Evolutionary conservation across 2,888 invertebrate species (phyloP).

Genomic region (Piscicola geometra): DNA sequence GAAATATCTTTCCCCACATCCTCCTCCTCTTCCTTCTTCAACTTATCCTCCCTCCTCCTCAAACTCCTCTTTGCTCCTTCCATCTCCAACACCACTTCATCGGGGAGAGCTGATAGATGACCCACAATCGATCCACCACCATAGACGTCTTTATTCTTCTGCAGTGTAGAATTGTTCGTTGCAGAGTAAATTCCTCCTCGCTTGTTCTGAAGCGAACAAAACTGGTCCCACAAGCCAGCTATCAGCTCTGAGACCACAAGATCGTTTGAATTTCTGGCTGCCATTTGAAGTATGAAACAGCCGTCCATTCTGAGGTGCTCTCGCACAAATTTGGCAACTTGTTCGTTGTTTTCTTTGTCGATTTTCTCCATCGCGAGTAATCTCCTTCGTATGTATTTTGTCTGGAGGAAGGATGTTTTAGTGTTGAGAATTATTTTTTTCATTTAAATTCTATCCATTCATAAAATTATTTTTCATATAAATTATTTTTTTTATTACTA

Average conservation of each 20-base stretch:
- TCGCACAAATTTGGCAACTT: conserved; percentile 38
- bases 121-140: too few species aligned
- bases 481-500: too few species aligned
- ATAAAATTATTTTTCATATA: too few species aligned
- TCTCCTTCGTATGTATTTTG: conserved; percentile 37
- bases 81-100: background rate
- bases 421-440: background rate
- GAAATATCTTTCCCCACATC: too few species aligned
- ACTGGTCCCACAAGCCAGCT: conserved; percentile 43
- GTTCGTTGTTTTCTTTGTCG: conserved; percentile 11
- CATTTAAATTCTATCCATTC: too few species aligned
- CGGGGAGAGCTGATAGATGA: background rate
- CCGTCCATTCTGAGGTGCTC: conserved; percentile 43
- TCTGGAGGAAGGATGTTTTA: conserved; percentile 22
- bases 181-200: too few species aligned
- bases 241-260: conserved; percentile 44
- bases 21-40: too few species aligned
- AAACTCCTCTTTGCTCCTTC: conserved; percentile 7
- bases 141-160: too few species aligned
- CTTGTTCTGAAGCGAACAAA: background rate
- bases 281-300: conserved; percentile 42
- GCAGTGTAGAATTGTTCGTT: too few species aligned
- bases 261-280: conserved; percentile 44
- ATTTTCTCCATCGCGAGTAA: conserved; percentile 40
- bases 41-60: conserved; percentile 9